phyloP scores from a whole-genome alignment of 2,797 vertebrate genomes.

The Prunella strophiata region DNA sequence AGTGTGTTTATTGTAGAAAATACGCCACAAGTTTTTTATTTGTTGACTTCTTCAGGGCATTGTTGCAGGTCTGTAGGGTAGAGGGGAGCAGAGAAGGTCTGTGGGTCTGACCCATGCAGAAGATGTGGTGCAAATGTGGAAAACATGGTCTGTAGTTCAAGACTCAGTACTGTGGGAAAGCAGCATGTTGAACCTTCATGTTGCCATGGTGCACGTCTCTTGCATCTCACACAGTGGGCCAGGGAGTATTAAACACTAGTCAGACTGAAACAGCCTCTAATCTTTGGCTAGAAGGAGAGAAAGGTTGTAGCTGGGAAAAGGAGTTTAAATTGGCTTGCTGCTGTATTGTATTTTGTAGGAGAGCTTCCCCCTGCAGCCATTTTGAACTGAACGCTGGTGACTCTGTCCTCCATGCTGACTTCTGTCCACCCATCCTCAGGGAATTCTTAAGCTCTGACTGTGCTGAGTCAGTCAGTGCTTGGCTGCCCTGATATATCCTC shows the following conservation, averaged over 20 bases:
- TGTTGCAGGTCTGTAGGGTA: not conserved
- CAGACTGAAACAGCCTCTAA: not conserved
- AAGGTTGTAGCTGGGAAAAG: not conserved
- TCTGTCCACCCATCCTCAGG: not conserved
- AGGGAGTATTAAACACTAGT: not conserved
- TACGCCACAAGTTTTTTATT: not conserved
- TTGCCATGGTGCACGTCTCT: not conserved
- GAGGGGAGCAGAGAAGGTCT: not conserved
- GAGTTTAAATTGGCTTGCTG: not conserved
- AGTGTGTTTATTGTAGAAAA: not conserved
- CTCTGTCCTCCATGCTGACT: not conserved
- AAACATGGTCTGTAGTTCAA: not conserved
- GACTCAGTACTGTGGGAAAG: not conserved
- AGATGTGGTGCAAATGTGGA: not conserved
- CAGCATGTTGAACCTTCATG: not conserved
- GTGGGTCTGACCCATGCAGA: not conserved
- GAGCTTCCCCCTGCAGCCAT: not conserved
- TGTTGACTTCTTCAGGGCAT: not conserved
- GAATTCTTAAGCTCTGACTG: not conserved
- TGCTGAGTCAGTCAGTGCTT: slow-evolving; percentile 24
- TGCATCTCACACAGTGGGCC: not conserved
- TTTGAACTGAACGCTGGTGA: fast-evolving
- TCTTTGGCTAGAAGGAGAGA: not conserved
- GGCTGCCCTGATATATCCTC: not conserved
- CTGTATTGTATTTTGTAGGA: not conserved